phyloP scores from a whole-genome alignment of 1,140 invertebrate genomes.

The Drosophila lacertosa region DNA sequence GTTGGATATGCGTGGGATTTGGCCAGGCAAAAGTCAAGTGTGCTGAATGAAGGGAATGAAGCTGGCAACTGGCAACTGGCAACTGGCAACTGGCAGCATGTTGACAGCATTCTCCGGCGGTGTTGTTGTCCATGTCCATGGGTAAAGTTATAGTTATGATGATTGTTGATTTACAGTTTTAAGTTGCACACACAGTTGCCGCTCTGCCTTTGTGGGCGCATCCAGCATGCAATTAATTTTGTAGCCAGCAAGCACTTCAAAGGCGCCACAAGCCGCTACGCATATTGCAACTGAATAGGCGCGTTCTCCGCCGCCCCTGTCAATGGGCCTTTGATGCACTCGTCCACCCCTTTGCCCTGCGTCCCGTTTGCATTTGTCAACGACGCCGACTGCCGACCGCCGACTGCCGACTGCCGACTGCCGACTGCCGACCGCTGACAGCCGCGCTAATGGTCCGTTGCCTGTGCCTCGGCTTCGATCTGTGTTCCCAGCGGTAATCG shows the following conservation, averaged over 20 bases:
- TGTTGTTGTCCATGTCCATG: constrained; percentile 27
- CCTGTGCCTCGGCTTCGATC: constrained; percentile 31
- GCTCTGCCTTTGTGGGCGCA: constrained; percentile 53
- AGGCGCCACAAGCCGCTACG: constrained; percentile 66
- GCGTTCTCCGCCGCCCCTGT: constrained; percentile 19
- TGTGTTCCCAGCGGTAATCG: constrained; percentile 69
- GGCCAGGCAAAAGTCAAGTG: constrained; percentile 70
- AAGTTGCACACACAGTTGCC: constrained; percentile 8
- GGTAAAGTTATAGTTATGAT: constrained; percentile 75
- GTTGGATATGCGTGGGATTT: constrained; percentile 50
- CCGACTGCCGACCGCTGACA: constrained; percentile 56
- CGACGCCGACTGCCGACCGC: constrained; percentile 42
- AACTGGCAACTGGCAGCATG: constrained; percentile 68
- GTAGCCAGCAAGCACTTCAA: constrained; percentile 66
- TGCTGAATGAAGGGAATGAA: constrained; percentile 46
- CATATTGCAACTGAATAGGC: constrained; percentile 41
- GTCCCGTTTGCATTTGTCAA: constrained; percentile 23
- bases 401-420: constrained; percentile 51
- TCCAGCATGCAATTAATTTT: constrained; percentile 78
- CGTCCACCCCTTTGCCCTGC: neutral
- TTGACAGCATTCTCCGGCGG: constrained; percentile 52
- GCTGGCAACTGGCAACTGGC: constrained; percentile 48
- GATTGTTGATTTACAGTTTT: constrained; percentile 79
- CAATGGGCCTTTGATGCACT: constrained; percentile 72
- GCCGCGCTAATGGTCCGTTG: constrained; percentile 54